These are phyloP conservation scores for Polia nebulosa DNA, from an alignment of 2,888 invertebrate species.

Conservation along the genomic window DNA sequence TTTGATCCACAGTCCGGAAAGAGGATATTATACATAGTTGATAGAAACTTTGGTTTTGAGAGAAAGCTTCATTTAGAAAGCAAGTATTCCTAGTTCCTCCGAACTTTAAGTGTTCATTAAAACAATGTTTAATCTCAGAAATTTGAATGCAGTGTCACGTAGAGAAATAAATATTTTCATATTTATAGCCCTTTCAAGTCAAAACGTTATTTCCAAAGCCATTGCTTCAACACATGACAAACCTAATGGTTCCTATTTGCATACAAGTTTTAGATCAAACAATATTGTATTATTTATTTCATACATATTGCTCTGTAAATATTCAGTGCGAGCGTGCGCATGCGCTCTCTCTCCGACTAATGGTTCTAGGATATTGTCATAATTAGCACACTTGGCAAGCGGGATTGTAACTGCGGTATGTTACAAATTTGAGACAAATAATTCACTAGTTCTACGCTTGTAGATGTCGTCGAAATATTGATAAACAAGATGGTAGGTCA, in stretches of 20 bases:
- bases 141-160: slow-evolving; percentile 59
- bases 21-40: slow-evolving; percentile 19
- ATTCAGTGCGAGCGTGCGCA: slow-evolving; percentile 32
- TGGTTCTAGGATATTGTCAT: slow-evolving; percentile 58
- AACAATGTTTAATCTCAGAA: slow-evolving; percentile 39
- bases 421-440: slow-evolving; percentile 42
- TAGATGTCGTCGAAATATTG: slow-evolving; percentile 17
- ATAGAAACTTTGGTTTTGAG: slow-evolving; percentile 4
- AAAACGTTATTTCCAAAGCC: slow-evolving; percentile 26
- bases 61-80: slow-evolving; percentile 30
- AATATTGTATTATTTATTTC: slow-evolving; percentile 41
- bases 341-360: slow-evolving; percentile 36
- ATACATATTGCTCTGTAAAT: slow-evolving; percentile 46
- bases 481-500: slow-evolving; percentile 14
- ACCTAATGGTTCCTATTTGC: slow-evolving; percentile 51
- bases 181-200: slow-evolving; percentile 46
- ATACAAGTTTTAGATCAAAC: slow-evolving; percentile 57
- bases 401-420: slow-evolving; percentile 25
- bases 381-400: slow-evolving; percentile 60
- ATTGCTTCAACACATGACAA: slow-evolving; percentile 24
- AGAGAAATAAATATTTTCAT: slow-evolving; percentile 50
- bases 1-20: slow-evolving; percentile 36
- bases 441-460: slow-evolving; percentile 14
- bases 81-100: slow-evolving; percentile 1
- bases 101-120: slow-evolving; percentile 42